These are phyloP conservation scores for Sebastes hubbsi DNA, from an alignment of 2,797 vertebrate genomes.

Conservation along the genomic window DNA sequence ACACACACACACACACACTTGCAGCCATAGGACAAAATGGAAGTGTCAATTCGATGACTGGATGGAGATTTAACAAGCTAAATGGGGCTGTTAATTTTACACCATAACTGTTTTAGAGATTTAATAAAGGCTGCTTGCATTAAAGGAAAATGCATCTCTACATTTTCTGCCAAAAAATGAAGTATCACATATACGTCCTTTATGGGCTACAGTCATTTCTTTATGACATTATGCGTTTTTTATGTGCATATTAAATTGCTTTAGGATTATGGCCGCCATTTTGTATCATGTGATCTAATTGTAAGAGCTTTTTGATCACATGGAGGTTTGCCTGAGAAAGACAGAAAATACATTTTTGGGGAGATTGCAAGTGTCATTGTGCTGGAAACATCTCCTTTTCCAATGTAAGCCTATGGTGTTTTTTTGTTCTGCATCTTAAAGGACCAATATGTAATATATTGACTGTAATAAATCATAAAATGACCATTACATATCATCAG, in stretches of 20 bases:
- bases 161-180: background rate
- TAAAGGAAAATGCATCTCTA: background rate
- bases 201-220: slow-evolving; percentile 5
- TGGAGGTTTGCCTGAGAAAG: background rate
- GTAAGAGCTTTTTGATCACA: background rate
- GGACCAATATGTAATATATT: too few species aligned
- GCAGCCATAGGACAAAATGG: slow-evolving; percentile 38
- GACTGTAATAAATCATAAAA: too few species aligned
- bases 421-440: too few species aligned
- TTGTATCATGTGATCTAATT: background rate
- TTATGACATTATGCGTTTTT: background rate
- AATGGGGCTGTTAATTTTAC: slow-evolving; percentile 38
- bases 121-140: background rate
- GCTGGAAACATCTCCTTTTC: background rate
- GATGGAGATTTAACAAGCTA: slow-evolving; percentile 22
- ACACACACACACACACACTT: slow-evolving; percentile 32
- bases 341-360: background rate
- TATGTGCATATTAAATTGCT: background rate
- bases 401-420: too few species aligned
- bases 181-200: background rate
- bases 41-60: slow-evolving; percentile 48
- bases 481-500: too few species aligned
- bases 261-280: background rate
- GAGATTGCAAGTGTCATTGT: background rate
- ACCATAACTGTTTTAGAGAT: slow-evolving; percentile 22